phyloP scores from a whole-genome alignment of 2,113 vertebrate species.

The Lichenostomus cassidix region DNA sequence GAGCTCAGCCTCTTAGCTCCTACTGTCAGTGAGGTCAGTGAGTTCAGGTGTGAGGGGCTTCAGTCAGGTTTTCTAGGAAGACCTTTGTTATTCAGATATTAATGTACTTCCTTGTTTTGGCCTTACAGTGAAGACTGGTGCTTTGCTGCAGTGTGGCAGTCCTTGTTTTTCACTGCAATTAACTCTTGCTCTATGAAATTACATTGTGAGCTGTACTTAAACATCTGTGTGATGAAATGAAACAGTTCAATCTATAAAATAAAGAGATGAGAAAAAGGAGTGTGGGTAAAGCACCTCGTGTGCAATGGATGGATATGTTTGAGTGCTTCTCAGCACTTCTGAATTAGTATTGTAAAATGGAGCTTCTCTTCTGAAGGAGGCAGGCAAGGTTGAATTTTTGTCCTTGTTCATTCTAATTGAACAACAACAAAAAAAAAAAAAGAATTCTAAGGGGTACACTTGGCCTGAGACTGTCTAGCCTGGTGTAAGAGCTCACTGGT shows the following conservation, averaged over 20 bases:
- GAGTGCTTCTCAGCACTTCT: neutral
- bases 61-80: neutral
- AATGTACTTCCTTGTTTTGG: neutral
- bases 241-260: neutral
- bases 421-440: too few relatives aligned
- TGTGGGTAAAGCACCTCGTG: neutral
- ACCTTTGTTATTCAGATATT: neutral
- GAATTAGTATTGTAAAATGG: neutral
- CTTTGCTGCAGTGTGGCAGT: neutral
- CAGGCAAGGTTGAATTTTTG: neutral
- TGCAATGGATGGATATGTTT: neutral
- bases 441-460: neutral
- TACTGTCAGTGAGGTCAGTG: neutral
- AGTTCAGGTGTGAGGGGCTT: neutral
- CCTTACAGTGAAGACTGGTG: neutral
- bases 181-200: neutral
- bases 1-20: neutral
- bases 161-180: neutral
- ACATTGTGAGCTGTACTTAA: neutral
- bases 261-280: neutral
- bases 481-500: neutral
- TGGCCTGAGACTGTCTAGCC: neutral
- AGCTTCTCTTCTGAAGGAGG: neutral
- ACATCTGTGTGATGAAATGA: neutral
- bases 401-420: neutral